These are phyloP conservation scores for Cassiopea andromeda DNA, from an alignment of 30 jellyfish, hydroid and myxozoan genomes.

Conservation along the genomic window DNA sequence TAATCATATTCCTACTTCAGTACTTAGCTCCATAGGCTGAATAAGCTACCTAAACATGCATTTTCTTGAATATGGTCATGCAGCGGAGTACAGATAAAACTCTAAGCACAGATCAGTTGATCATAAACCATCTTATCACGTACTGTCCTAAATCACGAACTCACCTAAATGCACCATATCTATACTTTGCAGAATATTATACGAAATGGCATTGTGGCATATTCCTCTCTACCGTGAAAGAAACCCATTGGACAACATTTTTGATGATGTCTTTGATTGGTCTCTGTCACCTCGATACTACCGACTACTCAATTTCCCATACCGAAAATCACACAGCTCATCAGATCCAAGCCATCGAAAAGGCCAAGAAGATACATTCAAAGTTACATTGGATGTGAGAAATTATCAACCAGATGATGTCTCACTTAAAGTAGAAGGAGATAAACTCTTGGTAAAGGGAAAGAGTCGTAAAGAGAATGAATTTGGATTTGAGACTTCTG, in stretches of 20 bases:
- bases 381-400: not conserved
- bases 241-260: not conserved
- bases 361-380: not conserved
- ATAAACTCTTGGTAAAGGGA: conserved; percentile 55
- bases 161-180: too few relatives aligned
- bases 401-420: not conserved
- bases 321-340: not conserved
- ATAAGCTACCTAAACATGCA: too few relatives aligned
- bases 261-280: conserved; percentile 8
- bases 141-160: too few relatives aligned
- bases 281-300: not conserved
- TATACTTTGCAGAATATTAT: too few relatives aligned
- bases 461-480: conserved; percentile 69
- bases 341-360: not conserved
- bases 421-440: conserved; percentile 21
- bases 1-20: too few relatives aligned
- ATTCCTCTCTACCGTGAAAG: not conserved
- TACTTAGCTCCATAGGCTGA: too few relatives aligned
- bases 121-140: too few relatives aligned
- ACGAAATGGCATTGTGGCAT: not conserved
- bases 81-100: too few relatives aligned
- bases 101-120: too few relatives aligned
- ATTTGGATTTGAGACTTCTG: conserved; percentile 20
- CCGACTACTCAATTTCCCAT: not conserved
- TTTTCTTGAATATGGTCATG: too few relatives aligned